Evolutionary conservation across 2,113 vertebrate species (phyloP).

Genomic region (Heptranchias perlo): DNA sequence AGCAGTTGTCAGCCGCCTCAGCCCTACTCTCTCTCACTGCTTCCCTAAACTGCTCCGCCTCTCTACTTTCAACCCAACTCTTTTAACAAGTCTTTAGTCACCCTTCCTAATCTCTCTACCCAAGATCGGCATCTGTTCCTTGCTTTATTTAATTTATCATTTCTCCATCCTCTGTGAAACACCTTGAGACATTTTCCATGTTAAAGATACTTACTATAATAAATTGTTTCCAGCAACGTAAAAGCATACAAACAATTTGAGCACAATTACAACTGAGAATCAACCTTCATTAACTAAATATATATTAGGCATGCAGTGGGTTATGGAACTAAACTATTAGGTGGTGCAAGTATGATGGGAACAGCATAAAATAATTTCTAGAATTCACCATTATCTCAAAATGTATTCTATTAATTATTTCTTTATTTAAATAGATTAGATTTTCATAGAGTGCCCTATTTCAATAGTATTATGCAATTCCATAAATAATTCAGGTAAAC

Average conservation of each 20-base stretch:
- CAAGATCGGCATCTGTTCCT: neutral
- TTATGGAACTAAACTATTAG: neutral
- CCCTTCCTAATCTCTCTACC: neutral
- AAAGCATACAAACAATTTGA: neutral
- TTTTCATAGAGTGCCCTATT: neutral
- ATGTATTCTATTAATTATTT: neutral
- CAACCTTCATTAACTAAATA: neutral
- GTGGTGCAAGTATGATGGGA: neutral
- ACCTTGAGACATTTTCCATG: neutral
- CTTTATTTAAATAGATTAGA: neutral
- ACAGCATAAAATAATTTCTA: neutral
- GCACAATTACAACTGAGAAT: neutral
- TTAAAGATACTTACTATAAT: neutral
- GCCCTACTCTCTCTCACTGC: neutral
- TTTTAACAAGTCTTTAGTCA: neutral
- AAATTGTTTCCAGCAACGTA: neutral
- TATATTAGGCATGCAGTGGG: neutral
- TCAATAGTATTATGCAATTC: neutral
- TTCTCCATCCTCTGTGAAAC: neutral
- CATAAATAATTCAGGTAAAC: neutral
- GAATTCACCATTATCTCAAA: neutral
- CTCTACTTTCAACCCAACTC: neutral
- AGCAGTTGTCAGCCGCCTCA: neutral
- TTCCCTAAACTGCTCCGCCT: neutral
- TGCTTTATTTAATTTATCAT: neutral